Evolutionary conservation across 1,140 invertebrate species (phyloP).

Genomic region (Leptestheria dahalacensis): DNA sequence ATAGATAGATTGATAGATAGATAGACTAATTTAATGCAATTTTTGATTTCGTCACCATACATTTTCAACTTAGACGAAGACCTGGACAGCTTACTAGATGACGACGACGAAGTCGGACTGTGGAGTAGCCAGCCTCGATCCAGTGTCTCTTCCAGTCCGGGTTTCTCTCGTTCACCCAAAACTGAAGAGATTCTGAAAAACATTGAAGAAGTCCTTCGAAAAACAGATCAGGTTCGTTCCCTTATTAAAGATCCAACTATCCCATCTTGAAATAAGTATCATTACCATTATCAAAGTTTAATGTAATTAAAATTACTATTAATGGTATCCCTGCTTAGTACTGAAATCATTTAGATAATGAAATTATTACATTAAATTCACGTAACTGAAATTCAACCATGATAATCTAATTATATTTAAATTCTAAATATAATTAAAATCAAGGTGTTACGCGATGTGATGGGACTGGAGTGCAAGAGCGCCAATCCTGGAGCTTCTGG

Average conservation of each 20-base stretch:
- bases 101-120: neutral
- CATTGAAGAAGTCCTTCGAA: slow-evolving; percentile 9
- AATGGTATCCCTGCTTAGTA: no score
- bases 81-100: neutral
- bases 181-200: slow-evolving; percentile 14
- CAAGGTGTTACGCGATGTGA: slow-evolving; percentile 6
- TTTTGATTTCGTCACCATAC: no score
- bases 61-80: no score
- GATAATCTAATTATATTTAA: neutral
- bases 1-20: no score
- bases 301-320: no score
- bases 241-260: neutral
- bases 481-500: neutral
- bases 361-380: no score
- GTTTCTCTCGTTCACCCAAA: slow-evolving; percentile 8
- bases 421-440: neutral
- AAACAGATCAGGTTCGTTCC: slow-evolving; percentile 4
- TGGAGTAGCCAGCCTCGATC: neutral
- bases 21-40: no score
- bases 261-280: neutral
- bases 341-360: no score
- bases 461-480: slow-evolving; percentile 9
- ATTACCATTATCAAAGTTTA: no score
- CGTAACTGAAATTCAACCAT: no score
- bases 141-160: neutral